Base-by-base conservation (phyloP, 1,140 invertebrate species). In the Zaprionus vittiger region DNA sequence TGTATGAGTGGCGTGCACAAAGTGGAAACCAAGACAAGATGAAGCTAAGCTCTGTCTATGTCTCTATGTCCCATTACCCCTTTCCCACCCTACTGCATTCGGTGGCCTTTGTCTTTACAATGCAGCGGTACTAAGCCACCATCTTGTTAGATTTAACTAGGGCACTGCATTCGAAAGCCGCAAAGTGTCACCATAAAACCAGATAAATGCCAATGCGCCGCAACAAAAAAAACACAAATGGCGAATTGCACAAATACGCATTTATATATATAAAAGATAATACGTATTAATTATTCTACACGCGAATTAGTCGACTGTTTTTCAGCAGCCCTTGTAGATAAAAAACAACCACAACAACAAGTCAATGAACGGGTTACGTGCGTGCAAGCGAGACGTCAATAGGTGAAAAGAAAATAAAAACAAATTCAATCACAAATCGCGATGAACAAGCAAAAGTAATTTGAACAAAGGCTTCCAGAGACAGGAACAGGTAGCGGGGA, bases 391-490 rank as follows among this genome's bases (percentile, higher is more conserved):
- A 57, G 74, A 87, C 24, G 65, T 41, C 63, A 44, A 82, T 47
- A 55, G 41, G 24, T 37, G 38, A 20, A 37, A 14, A 66, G 11
- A 14, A 52, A 62, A 57, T 52, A 86, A 74, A 68, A 56, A 72
- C 54, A 83, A 83, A 86, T 76, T 78, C 78, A 87, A 80, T 83
- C 72, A 68, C 83, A 78, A 89, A 80, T 83, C 64, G 77, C 83
- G 81, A 89, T 87, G 84, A 84, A 84, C 70, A 73, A 75, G 80
- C 77, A 71, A 49, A 75, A 71, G 49, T 68, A 70, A 73, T 81
- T 73, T 79, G 72, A 89, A 87, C 84, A 87, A 87, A 87, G 84
- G 76, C 62, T 67, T 77, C 63, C 44, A 56, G 24, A 34, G 24
- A 26, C 22, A 15, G 31, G 31, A 34, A 34, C 9, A n/a, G 20